Conservation (phyloP, 2,113 vertebrate genomes). For the Orthonyx spaldingii region DNA sequence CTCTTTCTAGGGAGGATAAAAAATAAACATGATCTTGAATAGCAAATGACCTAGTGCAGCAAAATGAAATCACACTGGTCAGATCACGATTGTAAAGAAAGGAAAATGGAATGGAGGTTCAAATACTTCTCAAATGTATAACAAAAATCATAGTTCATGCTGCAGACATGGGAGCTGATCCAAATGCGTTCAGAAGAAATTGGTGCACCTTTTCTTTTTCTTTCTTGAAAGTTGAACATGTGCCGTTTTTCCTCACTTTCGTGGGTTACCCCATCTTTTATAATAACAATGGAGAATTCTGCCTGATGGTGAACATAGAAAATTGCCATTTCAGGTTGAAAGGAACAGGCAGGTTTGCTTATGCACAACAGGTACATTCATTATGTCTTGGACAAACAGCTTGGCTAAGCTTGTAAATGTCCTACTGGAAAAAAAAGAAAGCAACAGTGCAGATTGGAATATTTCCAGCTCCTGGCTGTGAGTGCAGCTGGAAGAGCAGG, state of each 20-base stretch:
- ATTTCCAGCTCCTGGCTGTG: background rate
- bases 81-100: background rate
- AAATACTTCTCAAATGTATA: conserved; percentile 21
- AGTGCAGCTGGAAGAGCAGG: background rate
- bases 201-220: conserved; percentile 44
- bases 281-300: conserved; percentile 47
- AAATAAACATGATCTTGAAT: background rate
- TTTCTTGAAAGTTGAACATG: conserved; percentile 14
- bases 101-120: conserved; percentile 30
- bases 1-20: background rate
- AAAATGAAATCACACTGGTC: conserved; percentile 41
- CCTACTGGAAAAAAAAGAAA: background rate
- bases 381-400: background rate
- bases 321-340: conserved; percentile 41
- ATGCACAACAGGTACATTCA: conserved; percentile 6
- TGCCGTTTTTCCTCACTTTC: conserved; percentile 38
- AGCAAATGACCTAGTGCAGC: conserved; percentile 45
- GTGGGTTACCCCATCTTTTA: conserved; percentile 41
- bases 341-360: background rate
- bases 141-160: conserved; percentile 41
- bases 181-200: conserved; percentile 18
- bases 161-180: conserved; percentile 45
- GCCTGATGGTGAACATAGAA: conserved; percentile 60
- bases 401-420: background rate
- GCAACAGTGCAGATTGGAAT: background rate